A percentile compares a stretch with the other conserved stretches of the same genome.
These are phyloP conservation scores for Pangasius mekongensis DNA, from an alignment of 2,797 vertebrate species.

Conservation along the genomic window DNA sequence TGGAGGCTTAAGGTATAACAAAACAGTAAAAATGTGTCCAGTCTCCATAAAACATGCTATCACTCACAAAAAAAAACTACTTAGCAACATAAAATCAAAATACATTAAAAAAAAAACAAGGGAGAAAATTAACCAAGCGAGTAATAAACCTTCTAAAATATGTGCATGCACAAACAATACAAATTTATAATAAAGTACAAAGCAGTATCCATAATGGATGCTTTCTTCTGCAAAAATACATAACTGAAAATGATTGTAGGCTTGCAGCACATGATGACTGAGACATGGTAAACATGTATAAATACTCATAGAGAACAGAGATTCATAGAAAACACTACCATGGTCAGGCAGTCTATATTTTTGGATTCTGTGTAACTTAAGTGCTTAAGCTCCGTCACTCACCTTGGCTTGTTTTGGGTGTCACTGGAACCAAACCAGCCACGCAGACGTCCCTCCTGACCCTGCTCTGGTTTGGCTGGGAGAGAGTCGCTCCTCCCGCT, in stretches of 20 bases:
- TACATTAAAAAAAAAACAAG: not conserved
- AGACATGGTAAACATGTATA: not conserved
- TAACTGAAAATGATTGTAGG: slow-evolving; percentile 21
- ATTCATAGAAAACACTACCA: slow-evolving; percentile 19
- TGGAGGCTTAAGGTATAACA: slow-evolving; percentile 31
- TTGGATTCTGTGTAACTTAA: slow-evolving; percentile 33
- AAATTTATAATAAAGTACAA: not conserved
- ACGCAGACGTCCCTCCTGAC: slow-evolving; percentile 80
- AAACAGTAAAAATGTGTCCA: slow-evolving; percentile 37
- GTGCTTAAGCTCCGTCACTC: slow-evolving; percentile 65
- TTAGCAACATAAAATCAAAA: slow-evolving; percentile 31
- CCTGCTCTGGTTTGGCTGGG: slow-evolving; percentile 65
- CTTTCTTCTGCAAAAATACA: slow-evolving; percentile 17
- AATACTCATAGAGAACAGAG: not conserved
- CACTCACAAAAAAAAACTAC: not conserved
- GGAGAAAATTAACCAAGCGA: slow-evolving; percentile 15
- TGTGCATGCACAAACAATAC: slow-evolving; percentile 36
- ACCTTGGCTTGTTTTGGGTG: slow-evolving; percentile 91
- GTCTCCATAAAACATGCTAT: slow-evolving; percentile 46
- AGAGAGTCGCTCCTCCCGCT: slow-evolving; percentile 79
- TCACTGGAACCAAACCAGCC: slow-evolving; percentile 89
- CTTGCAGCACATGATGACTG: not conserved
- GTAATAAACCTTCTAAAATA: slow-evolving; percentile 19
- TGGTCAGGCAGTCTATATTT: slow-evolving; percentile 22
- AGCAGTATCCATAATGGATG: not conserved